These are phyloP conservation scores for Pterophyllum scalare DNA, from an alignment of 2,113 vertebrate genomes.

Conservation along the genomic window DNA sequence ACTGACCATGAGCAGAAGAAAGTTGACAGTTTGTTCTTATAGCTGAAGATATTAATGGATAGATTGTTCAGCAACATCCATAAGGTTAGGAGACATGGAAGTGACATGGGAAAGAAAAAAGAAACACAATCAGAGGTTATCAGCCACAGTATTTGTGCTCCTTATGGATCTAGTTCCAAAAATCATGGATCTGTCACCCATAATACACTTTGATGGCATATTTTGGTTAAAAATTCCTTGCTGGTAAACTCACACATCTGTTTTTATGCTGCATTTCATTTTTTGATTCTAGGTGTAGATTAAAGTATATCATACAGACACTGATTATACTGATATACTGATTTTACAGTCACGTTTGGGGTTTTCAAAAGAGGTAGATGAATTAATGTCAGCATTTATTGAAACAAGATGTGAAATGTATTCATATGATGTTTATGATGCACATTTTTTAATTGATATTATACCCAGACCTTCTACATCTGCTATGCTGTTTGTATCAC, in stretches of 20 bases:
- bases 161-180: not conserved
- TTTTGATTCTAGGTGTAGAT: not conserved
- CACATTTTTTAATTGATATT: not conserved
- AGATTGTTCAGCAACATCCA: not conserved
- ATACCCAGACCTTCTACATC: not conserved
- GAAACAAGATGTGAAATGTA: not conserved
- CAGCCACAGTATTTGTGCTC: not conserved
- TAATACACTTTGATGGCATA: not conserved
- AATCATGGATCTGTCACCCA: not conserved
- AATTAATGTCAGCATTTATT: not conserved
- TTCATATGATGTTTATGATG: not conserved
- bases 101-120: not conserved
- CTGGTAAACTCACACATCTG: not conserved
- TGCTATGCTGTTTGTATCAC: not conserved
- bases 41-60: not conserved
- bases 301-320: not conserved
- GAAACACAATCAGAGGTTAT: not conserved
- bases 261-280: not conserved
- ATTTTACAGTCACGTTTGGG: not conserved
- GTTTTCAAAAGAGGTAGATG: not conserved
- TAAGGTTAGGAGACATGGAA: not conserved
- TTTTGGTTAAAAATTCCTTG: not conserved
- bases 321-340: too few relatives aligned
- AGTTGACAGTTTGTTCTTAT: not conserved
- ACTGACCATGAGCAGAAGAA: not conserved